Conservation (phyloP, 2,113 vertebrate genomes). For the Redunca redunca region DNA sequence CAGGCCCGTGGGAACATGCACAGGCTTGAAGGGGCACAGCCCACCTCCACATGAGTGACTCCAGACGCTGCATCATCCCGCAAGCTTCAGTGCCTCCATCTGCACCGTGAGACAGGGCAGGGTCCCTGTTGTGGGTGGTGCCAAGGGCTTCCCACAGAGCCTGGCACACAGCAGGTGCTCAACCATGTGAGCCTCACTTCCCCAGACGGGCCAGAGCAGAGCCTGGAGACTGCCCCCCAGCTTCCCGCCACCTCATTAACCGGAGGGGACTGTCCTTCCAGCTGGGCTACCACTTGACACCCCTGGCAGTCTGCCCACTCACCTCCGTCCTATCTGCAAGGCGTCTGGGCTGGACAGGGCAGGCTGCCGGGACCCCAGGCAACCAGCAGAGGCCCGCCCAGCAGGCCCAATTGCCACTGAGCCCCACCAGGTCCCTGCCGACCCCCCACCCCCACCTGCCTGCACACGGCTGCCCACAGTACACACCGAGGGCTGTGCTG, state of each 20-base stretch:
- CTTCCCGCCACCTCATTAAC: slow-evolving; percentile 10
- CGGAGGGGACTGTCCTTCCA: not conserved
- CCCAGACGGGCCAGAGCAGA: not conserved
- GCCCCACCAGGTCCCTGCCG: not conserved
- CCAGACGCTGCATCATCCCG: too few relatives aligned
- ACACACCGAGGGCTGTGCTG: not conserved
- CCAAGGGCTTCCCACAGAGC: not conserved
- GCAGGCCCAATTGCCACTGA: not conserved
- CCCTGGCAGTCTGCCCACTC: slow-evolving; percentile 32
- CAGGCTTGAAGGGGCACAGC: not conserved
- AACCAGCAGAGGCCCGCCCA: not conserved
- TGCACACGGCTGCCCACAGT: not conserved
- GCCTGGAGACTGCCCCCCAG: not conserved
- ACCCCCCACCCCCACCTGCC: not conserved
- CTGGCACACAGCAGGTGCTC: not conserved
- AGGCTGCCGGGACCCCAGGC: not conserved
- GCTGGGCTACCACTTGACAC: slow-evolving; percentile 42
- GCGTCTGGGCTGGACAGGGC: not conserved
- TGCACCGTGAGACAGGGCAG: not conserved
- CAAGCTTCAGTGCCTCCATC: not conserved
- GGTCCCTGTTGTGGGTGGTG: not conserved
- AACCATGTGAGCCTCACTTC: not conserved
- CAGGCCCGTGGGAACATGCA: not conserved
- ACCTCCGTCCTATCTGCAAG: slow-evolving; percentile 46
- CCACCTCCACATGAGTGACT: not conserved